Evolutionary conservation across 2,888 invertebrate genomes (phyloP).

Genomic region (Rhingia campestris): DNA sequence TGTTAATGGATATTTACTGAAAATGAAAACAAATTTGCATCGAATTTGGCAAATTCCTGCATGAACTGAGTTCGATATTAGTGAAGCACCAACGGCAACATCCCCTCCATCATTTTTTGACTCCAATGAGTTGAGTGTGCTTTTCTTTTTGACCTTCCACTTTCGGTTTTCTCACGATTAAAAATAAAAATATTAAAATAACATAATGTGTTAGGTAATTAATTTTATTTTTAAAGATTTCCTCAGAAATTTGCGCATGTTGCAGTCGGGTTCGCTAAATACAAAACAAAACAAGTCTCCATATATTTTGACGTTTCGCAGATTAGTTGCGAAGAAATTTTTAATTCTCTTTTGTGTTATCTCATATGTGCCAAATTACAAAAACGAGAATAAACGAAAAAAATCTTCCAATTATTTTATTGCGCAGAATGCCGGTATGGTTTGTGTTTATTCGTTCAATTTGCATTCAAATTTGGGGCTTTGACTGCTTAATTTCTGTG

Average conservation of each 20-base stretch:
- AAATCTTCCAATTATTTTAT: neutral
- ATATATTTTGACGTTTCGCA: neutral
- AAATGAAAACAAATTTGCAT: neutral
- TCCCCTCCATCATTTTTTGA: neutral
- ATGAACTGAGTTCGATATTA: constrained; percentile 3
- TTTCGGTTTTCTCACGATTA: constrained; percentile 4
- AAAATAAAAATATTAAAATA: constrained; percentile 52
- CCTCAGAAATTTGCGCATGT: constrained; percentile 47
- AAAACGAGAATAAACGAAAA: neutral
- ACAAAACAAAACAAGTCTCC: constrained; percentile 13
- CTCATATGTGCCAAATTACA: constrained; percentile 27
- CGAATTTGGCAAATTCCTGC: neutral
- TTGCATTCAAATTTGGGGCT: neutral
- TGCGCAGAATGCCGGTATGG: constrained; percentile 20
- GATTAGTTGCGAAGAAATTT: neutral
- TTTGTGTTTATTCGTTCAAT: constrained; percentile 22
- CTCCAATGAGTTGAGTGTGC: neutral
- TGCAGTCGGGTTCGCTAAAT: neutral
- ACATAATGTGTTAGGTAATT: constrained; percentile 50
- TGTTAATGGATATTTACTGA: constrained; percentile 40
- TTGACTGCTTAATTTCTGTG: neutral
- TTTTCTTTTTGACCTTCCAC: constrained; percentile 37
- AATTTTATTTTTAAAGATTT: constrained; percentile 52
- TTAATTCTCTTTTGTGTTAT: constrained; percentile 8
- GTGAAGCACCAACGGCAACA: constrained; percentile 2